phyloP scores from a whole-genome alignment of 2,797 vertebrate genomes.

The Tokudaia tokunoshimensis region DNA sequence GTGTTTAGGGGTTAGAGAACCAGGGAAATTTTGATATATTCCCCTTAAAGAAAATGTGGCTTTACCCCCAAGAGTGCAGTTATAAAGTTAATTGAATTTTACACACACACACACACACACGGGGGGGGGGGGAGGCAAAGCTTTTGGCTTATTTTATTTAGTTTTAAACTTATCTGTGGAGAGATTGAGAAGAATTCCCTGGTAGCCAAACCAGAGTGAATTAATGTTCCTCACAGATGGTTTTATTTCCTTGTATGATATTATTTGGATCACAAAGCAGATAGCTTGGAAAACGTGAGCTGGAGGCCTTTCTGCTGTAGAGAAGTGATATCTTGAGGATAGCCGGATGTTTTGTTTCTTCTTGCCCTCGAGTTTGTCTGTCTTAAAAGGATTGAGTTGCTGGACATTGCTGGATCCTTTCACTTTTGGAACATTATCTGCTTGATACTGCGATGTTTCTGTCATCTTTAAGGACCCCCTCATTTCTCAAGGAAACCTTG shows the following conservation, averaged over 20 bases:
- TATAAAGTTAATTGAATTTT: slow-evolving; percentile 43
- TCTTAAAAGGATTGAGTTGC: background rate
- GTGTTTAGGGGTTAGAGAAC: slow-evolving; percentile 11
- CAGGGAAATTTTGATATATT: background rate
- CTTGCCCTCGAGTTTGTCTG: background rate
- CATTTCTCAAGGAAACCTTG: background rate
- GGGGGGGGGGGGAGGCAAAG: background rate
- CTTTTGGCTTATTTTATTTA: slow-evolving; percentile 55
- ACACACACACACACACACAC: background rate
- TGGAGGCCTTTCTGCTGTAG: background rate
- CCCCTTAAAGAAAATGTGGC: background rate
- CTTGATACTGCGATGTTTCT: fast-evolving
- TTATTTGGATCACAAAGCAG: slow-evolving; percentile 31
- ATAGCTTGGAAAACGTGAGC: background rate
- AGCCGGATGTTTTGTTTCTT: background rate
- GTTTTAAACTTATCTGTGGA: slow-evolving; percentile 34
- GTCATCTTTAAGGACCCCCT: background rate
- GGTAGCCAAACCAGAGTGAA: slow-evolving; percentile 20
- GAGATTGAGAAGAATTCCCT: slow-evolving; percentile 18
- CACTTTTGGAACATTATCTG: background rate
- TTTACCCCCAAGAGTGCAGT: background rate
- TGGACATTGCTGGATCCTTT: too few relatives aligned
- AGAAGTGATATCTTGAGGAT: background rate
- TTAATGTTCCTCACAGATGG: slow-evolving; percentile 50
- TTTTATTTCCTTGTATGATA: slow-evolving; percentile 62